Percentiles rank a stretch among this genome's conserved stretches.
These are phyloP conservation scores for Brachionus koreanus DNA, from an alignment of 1,140 invertebrate species.

Conservation along the genomic window DNA sequence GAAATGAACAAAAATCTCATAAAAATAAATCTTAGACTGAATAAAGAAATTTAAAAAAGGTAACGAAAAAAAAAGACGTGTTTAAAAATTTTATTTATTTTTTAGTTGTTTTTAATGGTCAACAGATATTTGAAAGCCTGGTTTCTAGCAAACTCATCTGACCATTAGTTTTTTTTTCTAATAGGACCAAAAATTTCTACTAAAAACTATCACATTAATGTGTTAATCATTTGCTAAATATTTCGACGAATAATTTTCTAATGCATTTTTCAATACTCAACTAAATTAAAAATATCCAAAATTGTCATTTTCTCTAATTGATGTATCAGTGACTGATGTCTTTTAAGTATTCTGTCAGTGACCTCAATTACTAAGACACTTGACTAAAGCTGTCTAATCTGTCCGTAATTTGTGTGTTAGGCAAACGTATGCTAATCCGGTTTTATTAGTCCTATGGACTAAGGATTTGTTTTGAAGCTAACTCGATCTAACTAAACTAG, in stretches of 20 bases:
- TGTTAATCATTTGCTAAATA: neutral
- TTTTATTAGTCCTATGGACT: neutral
- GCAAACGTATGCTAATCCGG: neutral
- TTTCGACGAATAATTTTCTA: neutral
- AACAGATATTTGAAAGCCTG: neutral
- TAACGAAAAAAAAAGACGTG: neutral
- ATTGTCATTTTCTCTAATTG: neutral
- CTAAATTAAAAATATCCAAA: constrained; percentile 6
- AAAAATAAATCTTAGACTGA: neutral
- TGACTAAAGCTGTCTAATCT: constrained; percentile 6
- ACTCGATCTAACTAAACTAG: constrained; percentile 1
- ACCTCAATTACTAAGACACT: constrained; percentile 1
- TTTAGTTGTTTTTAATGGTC: neutral
- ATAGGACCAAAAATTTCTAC: neutral
- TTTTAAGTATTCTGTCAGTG: neutral
- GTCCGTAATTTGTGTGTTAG: neutral
- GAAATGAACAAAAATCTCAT: neutral
- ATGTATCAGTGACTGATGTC: neutral
- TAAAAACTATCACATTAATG: neutral
- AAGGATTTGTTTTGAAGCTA: neutral
- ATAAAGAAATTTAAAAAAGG: neutral
- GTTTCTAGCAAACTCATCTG: neutral
- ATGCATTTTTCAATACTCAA: neutral
- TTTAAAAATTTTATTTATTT: neutral
- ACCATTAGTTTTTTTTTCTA: neutral